Percentiles rank a stretch among this genome's conserved stretches.
Conservation (phyloP, 2,888 invertebrate species). For the Mythimna loreyi region DNA sequence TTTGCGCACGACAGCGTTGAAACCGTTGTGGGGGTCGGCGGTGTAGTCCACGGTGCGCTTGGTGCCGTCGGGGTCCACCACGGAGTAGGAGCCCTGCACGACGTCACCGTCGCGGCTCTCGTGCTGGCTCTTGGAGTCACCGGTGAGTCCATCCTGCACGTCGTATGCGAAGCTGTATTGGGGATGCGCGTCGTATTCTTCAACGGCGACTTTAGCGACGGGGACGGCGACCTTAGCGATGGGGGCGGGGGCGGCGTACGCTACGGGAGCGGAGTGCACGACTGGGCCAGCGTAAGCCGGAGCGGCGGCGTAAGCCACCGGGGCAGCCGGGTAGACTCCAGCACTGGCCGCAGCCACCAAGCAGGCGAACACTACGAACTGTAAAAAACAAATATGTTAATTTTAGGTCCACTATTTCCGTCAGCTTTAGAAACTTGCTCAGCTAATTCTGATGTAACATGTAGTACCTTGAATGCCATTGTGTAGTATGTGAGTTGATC, state of each 20-base stretch:
- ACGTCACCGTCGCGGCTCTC: slow-evolving; percentile 86
- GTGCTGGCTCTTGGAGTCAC: slow-evolving; percentile 86
- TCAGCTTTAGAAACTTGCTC: slow-evolving; percentile 12
- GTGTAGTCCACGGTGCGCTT: slow-evolving; percentile 90
- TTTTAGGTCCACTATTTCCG: slow-evolving; percentile 3
- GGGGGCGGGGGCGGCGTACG: slow-evolving; percentile 74
- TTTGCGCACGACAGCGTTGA: slow-evolving; percentile 90
- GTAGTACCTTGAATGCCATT: slow-evolving; percentile 88
- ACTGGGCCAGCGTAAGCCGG: slow-evolving; percentile 69
- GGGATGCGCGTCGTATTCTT: slow-evolving; percentile 79
- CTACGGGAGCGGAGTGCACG: slow-evolving; percentile 73
- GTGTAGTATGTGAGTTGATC: slow-evolving; percentile 78
- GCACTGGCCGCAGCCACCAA: slow-evolving; percentile 82
- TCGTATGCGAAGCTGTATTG: slow-evolving; percentile 90
- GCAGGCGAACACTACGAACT: slow-evolving; percentile 83
- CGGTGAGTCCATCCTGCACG: slow-evolving; percentile 89
- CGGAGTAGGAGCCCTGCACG: slow-evolving; percentile 89
- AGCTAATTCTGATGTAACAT: slow-evolving; percentile 5
- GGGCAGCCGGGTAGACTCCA: slow-evolving; percentile 77
- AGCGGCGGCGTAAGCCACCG: slow-evolving; percentile 68
- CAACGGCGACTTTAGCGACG: slow-evolving; percentile 74
- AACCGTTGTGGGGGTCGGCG: slow-evolving; percentile 87
- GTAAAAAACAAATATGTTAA: slow-evolving; percentile 65
- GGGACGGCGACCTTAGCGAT: slow-evolving; percentile 74
- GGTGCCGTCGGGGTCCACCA: slow-evolving; percentile 90